phyloP scores from a whole-genome alignment of 2,797 vertebrate genomes.

The Artibeus lituratus region DNA sequence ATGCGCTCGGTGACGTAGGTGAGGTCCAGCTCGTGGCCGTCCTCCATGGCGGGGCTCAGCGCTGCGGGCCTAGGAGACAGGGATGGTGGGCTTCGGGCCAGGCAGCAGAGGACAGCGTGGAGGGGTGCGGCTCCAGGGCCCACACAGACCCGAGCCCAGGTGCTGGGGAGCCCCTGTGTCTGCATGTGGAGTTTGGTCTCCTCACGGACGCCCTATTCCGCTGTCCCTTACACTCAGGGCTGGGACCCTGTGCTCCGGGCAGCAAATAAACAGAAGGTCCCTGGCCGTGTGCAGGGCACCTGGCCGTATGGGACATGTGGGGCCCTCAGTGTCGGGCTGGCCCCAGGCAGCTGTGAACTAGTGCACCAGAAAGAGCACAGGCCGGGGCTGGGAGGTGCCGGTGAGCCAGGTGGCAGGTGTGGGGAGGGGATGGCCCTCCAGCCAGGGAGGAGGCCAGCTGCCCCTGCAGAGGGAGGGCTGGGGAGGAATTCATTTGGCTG shows the following conservation, averaged over 20 bases:
- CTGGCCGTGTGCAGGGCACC: neutral
- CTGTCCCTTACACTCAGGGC: neutral
- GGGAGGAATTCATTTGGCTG: neutral
- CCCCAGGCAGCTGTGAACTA: neutral
- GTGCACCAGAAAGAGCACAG: neutral
- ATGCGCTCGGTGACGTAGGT: constrained; percentile 97
- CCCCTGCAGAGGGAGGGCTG: neutral
- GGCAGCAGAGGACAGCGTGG: fast-evolving
- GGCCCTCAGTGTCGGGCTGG: neutral
- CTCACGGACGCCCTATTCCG: neutral
- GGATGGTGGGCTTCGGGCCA: fast-evolving
- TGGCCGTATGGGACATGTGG: neutral
- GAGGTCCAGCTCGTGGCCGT: constrained; percentile 94
- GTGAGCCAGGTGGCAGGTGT: neutral
- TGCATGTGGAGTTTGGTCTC: neutral
- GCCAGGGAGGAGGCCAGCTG: neutral
- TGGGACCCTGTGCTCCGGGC: neutral
- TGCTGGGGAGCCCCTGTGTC: neutral
- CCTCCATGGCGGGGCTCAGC: constrained; percentile 88
- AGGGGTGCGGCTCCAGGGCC: neutral
- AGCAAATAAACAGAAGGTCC: neutral
- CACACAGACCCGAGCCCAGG: neutral
- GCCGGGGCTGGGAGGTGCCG: neutral
- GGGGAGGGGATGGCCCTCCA: neutral
- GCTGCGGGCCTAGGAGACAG: constrained; percentile 65